Evolutionary conservation across 2,888 invertebrate species (phyloP).

Genomic region (Drosophila incognita): DNA sequence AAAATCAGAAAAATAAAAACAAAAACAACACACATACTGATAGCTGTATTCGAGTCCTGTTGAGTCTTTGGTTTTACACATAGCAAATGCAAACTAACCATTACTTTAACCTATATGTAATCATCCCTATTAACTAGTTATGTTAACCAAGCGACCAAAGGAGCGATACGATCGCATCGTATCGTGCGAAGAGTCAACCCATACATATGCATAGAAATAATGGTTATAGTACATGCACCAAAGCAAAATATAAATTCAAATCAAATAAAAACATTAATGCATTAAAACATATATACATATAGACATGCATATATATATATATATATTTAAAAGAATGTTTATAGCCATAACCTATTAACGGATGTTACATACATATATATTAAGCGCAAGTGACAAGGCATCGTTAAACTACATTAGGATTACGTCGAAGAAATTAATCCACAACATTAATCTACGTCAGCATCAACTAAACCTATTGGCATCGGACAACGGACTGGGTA

Average conservation of each 20-base stretch:
- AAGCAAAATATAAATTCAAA: constrained; percentile 22
- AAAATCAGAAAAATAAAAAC: not conserved
- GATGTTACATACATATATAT: constrained; percentile 47
- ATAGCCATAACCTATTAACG: constrained; percentile 52
- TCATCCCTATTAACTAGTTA: constrained; percentile 22
- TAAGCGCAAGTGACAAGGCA: constrained; percentile 61
- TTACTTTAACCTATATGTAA: constrained; percentile 29
- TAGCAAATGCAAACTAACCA: constrained; percentile 21
- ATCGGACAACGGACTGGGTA: not conserved
- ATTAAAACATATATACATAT: constrained; percentile 37
- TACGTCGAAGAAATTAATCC: constrained; percentile 22
- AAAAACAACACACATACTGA: not conserved
- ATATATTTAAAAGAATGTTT: constrained; percentile 50
- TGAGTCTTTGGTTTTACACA: constrained; percentile 30
- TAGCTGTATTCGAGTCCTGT: constrained; percentile 23
- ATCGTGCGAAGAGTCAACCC: constrained; percentile 58
- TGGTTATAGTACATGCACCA: constrained; percentile 47
- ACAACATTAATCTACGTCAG: constrained; percentile 4
- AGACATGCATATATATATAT: constrained; percentile 25
- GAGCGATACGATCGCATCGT: constrained; percentile 31
- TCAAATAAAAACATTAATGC: constrained; percentile 35
- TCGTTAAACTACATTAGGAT: constrained; percentile 51
- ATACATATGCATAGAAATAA: constrained; percentile 74
- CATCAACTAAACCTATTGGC: constrained; percentile 22
- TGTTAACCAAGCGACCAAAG: constrained; percentile 50